Base-by-base conservation (phyloP, 1,140 invertebrate species). In the Prorops nasuta region DNA sequence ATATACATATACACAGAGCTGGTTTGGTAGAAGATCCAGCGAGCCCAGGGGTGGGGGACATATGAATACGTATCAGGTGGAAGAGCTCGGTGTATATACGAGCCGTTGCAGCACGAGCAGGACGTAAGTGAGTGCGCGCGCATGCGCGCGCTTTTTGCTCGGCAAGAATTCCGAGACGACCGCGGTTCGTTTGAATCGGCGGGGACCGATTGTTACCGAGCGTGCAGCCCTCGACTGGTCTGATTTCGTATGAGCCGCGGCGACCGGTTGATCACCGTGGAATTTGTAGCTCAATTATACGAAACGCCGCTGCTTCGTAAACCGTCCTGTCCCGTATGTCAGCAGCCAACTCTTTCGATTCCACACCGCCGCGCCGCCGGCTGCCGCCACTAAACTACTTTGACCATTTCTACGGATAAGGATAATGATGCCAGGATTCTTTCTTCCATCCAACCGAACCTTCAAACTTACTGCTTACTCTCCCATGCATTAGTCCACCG, bases 271-370 rank as follows among this genome's bases (percentile, higher is more conserved):
- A 76, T 75, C 72, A 74, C 66, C 60, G 50, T 65, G 71, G 74
- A 76, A 76, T 76, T 75, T 76, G 72, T 74, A 75, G 74, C 74
- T 75, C 74, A 75, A 76, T 76, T 76, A 76, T 72, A 71, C 61
- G 49, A 53, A 34, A 8, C 32, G 58, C 53, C 54, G 56, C 60
- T 60, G 58, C 38, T n/a, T n/a, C n/a, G n/a, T n/a, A n/a, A n/a
- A n/a, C n/a, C n/a, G n/a, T n/a, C n/a, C n/a, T n/a, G n/a, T n/a
- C n/a, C n/a, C n/a, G n/a, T n/a, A n/a, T n/a, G n/a, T n/a, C n/a
- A n/a, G n/a, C n/a, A n/a, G n/a, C n/a, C n/a, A n/a, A n/a, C n/a
- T n/a, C n/a, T n/a, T n/a, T n/a, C n/a, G n/a, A n/a, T n/a, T n/a
- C n/a, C n/a, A n/a, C n/a, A n/a, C n/a, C n/a, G n/a, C n/a, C n/a